These are phyloP conservation scores for Drosophila miranda DNA, from an alignment of 1,140 invertebrate species.

Conservation along the genomic window DNA sequence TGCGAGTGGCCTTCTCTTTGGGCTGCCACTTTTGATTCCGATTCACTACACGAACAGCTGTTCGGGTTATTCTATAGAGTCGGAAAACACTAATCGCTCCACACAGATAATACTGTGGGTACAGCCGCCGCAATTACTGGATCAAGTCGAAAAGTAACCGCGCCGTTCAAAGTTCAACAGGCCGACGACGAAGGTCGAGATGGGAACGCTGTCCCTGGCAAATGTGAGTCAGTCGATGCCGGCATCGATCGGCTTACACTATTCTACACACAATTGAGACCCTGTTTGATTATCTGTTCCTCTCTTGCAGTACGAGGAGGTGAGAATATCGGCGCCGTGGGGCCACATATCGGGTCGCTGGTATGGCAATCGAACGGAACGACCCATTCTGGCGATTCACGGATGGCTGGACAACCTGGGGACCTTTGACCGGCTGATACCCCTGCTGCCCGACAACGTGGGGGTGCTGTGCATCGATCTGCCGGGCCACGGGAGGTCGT, in stretches of 20 bases:
- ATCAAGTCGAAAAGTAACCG: background rate
- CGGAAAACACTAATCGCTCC: too few relatives aligned
- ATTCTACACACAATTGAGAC: background rate
- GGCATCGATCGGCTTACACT: background rate
- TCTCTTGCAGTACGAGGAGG: slow-evolving; percentile 82
- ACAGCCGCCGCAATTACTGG: background rate
- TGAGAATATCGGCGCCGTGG: slow-evolving; percentile 86
- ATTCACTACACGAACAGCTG: slow-evolving; percentile 7
- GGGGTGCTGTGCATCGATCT: slow-evolving; percentile 87
- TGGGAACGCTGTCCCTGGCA: slow-evolving; percentile 42
- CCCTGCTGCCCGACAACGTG: slow-evolving; percentile 84
- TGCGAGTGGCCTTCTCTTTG: too few relatives aligned
- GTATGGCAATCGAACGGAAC: slow-evolving; percentile 85
- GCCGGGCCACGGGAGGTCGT: slow-evolving; percentile 88
- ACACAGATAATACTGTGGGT: too few relatives aligned
- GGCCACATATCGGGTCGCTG: slow-evolving; percentile 87
- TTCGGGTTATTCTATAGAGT: background rate
- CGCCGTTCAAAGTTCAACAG: slow-evolving; percentile 16
- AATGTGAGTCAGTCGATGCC: slow-evolving; percentile 31
- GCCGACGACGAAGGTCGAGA: background rate
- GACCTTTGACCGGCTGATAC: slow-evolving; percentile 87
- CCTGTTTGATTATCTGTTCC: background rate
- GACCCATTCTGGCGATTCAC: slow-evolving; percentile 88
- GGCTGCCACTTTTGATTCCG: background rate
- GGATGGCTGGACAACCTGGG: slow-evolving; percentile 90